These are phyloP conservation scores for Oscheius sp. DNA, from an alignment of 2,888 invertebrate genomes.

Conservation along the genomic window DNA sequence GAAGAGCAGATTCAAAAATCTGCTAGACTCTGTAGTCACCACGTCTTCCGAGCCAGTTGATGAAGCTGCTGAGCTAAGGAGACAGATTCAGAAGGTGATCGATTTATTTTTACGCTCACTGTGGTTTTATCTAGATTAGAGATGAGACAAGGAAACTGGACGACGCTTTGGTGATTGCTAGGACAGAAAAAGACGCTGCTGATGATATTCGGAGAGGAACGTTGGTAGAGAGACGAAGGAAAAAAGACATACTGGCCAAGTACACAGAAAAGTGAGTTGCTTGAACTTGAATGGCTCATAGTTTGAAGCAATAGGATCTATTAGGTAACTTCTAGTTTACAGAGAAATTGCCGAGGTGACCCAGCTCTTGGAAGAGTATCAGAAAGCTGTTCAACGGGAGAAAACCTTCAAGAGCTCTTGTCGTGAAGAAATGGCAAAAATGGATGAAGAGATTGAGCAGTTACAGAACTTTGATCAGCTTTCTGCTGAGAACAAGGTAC, in stretches of 20 bases:
- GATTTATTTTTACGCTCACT: neutral
- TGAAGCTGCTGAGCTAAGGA: constrained; percentile 7
- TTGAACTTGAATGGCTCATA: too few relatives aligned
- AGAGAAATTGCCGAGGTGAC: constrained; percentile 19
- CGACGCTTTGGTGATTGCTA: neutral
- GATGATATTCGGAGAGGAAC: neutral
- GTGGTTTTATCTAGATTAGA: constrained; percentile 2
- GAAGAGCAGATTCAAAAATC: constrained; percentile 20
- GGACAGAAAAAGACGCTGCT: neutral
- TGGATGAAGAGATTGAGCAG: constrained; percentile 24
- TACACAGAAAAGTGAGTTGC: constrained; percentile 8
- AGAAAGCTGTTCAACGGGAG: constrained; percentile 15
- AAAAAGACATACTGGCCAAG: neutral
- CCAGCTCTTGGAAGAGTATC: constrained; percentile 16
- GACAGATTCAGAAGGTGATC: neutral
- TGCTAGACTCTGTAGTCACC: constrained; percentile 24
- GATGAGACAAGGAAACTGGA: constrained; percentile 7
- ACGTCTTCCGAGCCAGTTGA: constrained; percentile 6
- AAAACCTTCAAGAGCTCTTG: constrained; percentile 27
- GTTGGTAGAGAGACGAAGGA: neutral
- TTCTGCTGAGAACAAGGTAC: constrained; percentile 15
- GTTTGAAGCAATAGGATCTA: too few relatives aligned
- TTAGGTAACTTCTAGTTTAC: neutral
- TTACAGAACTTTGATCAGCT: constrained; percentile 8
- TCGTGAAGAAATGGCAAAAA: constrained; percentile 10